Percentiles rank a stretch among this genome's conserved stretches.
These are phyloP conservation scores for Acanthochromis polyacanthus DNA, from an alignment of 2,113 vertebrate species.

Conservation along the genomic window DNA sequence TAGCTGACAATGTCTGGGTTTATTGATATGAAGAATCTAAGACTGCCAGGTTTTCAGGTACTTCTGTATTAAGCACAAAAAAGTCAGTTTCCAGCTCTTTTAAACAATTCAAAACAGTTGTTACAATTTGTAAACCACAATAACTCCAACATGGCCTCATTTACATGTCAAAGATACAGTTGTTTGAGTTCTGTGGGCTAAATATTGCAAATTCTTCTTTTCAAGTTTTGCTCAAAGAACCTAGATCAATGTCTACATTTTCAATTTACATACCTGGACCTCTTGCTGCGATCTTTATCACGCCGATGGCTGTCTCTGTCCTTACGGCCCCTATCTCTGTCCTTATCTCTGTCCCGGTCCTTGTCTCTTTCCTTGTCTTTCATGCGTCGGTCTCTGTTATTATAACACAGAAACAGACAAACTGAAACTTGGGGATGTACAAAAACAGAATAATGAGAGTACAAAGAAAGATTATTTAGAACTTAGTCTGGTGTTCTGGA, in stretches of 20 bases:
- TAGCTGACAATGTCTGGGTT: too few species aligned
- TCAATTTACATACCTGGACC: constrained; percentile 85
- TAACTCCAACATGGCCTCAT: too few species aligned
- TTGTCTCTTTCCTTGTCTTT: constrained; percentile 91
- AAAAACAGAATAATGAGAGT: not conserved
- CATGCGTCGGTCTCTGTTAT: constrained; percentile 89
- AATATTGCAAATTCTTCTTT: too few species aligned
- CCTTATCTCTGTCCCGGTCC: constrained; percentile 86
- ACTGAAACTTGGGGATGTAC: not conserved
- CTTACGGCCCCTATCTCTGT: constrained; percentile 88
- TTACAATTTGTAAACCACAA: too few species aligned
- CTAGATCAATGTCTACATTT: not conserved
- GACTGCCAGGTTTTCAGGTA: too few species aligned
- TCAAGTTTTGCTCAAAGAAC: too few species aligned
- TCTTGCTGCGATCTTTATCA: constrained; percentile 90
- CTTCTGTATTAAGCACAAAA: too few species aligned
- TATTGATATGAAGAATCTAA: too few species aligned
- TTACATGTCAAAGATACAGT: too few species aligned
- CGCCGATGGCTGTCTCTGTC: constrained; percentile 91
- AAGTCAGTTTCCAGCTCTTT: too few species aligned
- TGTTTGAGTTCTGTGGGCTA: too few species aligned
- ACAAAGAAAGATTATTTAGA: not conserved
- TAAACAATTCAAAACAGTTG: too few species aligned
- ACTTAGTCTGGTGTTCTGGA: not conserved
- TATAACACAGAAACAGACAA: constrained; percentile 7